Percentiles rank a stretch among this genome's conserved stretches.
Evolutionary conservation across 1,140 invertebrate genomes (phyloP).

Genomic region (Arion vulgaris): DNA sequence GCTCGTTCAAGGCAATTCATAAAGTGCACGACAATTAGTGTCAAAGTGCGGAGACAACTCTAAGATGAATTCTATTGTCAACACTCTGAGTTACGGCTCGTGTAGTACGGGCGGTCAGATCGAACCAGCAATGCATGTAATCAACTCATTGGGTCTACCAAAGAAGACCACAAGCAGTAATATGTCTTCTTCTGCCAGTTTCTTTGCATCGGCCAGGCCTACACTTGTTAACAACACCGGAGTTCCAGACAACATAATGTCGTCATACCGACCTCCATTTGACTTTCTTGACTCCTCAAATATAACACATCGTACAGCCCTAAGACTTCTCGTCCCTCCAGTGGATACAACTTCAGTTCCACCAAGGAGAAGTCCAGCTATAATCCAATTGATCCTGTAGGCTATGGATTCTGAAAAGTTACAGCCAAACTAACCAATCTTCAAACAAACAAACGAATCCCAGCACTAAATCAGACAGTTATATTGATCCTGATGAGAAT

Average conservation of each 20-base stretch:
- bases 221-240: background rate
- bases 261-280: background rate
- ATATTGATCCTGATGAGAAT: background rate
- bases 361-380: background rate
- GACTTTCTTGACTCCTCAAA: background rate
- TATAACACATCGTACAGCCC: background rate
- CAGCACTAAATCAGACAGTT: background rate
- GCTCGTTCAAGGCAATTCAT: too few species aligned
- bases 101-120: background rate
- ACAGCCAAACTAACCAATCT: background rate
- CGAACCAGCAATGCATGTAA: background rate
- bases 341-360: background rate
- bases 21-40: too few species aligned
- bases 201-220: background rate
- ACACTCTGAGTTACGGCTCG: background rate
- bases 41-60: too few species aligned
- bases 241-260: background rate
- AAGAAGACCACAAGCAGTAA: background rate
- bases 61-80: background rate
- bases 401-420: background rate
- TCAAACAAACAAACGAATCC: background rate
- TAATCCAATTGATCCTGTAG: background rate
- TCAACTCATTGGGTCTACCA: background rate
- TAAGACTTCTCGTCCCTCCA: background rate
- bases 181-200: background rate